phyloP scores from a whole-genome alignment of 2,888 invertebrate species.

The Drosophila subquinaria region DNA sequence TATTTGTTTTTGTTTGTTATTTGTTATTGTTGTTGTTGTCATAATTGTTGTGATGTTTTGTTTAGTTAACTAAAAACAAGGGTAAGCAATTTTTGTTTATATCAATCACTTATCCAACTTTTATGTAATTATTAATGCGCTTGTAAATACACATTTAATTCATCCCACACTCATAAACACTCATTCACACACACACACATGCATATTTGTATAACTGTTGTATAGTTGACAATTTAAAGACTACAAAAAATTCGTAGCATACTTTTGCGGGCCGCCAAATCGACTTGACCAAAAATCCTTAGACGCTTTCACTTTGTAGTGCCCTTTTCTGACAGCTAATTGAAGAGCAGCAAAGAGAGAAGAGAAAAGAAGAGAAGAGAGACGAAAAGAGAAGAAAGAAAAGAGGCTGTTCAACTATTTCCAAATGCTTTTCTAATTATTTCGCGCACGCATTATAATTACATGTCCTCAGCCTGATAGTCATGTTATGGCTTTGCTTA shows the following conservation, averaged over 20 bases:
- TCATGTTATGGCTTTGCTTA: not conserved
- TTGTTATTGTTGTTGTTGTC: slow-evolving; percentile 64
- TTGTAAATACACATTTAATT: slow-evolving; percentile 67
- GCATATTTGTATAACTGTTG: slow-evolving; percentile 46
- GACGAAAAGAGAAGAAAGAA: not conserved
- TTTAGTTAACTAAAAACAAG: slow-evolving; percentile 66
- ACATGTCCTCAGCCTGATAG: slow-evolving; percentile 40
- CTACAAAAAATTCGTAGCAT: slow-evolving; percentile 41
- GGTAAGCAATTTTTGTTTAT: slow-evolving; percentile 74
- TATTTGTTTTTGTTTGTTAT: slow-evolving; percentile 57
- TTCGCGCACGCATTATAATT: slow-evolving; percentile 77
- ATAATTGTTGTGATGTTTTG: slow-evolving; percentile 72
- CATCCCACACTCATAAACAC: slow-evolving; percentile 26
- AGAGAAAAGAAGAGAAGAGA: not conserved
- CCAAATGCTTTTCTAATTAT: slow-evolving; percentile 58
- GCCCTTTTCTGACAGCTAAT: slow-evolving; percentile 23
- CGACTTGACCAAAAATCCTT: slow-evolving; percentile 25
- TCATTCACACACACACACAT: slow-evolving; percentile 14
- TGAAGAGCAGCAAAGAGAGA: slow-evolving; percentile 10
- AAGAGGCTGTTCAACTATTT: slow-evolving; percentile 31
- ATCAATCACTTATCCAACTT: slow-evolving; percentile 51
- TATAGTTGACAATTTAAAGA: slow-evolving; percentile 37
- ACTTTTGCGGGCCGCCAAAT: slow-evolving; percentile 48
- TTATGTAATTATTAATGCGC: slow-evolving; percentile 73
- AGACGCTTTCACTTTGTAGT: slow-evolving; percentile 49